Percentiles rank a stretch among this genome's conserved stretches.
Evolutionary conservation across 2,113 vertebrate genomes (phyloP).

Genomic region (Phycodurus eques): DNA sequence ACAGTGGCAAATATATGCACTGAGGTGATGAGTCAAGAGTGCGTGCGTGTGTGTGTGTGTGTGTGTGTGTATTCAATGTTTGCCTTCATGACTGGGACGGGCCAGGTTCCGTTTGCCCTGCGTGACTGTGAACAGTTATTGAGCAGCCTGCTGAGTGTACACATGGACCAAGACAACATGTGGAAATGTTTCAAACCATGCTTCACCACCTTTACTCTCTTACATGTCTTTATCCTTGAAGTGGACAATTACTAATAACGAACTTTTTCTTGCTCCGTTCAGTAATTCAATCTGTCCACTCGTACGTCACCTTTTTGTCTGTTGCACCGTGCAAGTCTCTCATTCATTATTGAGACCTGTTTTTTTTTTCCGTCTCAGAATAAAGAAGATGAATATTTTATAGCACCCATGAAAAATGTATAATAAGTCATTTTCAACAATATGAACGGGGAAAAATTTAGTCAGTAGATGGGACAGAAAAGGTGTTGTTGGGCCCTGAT

Average conservation of each 20-base stretch:
- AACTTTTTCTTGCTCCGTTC: constrained; percentile 3
- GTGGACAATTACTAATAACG: constrained; percentile 14
- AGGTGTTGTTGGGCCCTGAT: neutral
- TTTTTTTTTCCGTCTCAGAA: constrained; percentile 73
- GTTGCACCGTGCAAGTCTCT: constrained; percentile 62
- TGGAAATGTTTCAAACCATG: constrained; percentile 27
- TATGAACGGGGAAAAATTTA: constrained; percentile 67
- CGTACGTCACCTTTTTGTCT: constrained; percentile 44
- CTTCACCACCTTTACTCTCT: constrained; percentile 20
- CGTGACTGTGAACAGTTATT: constrained; percentile 42
- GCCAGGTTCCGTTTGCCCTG: constrained; percentile 42
- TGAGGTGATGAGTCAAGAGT: constrained; percentile 2
- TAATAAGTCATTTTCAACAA: constrained; percentile 65
- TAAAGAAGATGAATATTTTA: constrained; percentile 75
- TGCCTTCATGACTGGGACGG: constrained; percentile 22
- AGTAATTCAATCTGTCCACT: constrained; percentile 1
- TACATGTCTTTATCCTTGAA: constrained; percentile 7
- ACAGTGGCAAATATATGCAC: constrained; percentile 30
- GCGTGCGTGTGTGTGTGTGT: neutral
- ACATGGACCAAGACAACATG: constrained; percentile 30
- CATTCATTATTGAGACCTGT: constrained; percentile 77
- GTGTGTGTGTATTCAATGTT: constrained; percentile 25
- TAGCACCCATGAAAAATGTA: constrained; percentile 71
- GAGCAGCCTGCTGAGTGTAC: constrained; percentile 47
- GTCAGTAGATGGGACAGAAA: constrained; percentile 48